Percentiles rank a stretch among this genome's conserved stretches.
These are phyloP conservation scores for Lytechinus variegatus DNA, from an alignment of 35 echinoderm and acorn worm genomes.

Conservation along the genomic window DNA sequence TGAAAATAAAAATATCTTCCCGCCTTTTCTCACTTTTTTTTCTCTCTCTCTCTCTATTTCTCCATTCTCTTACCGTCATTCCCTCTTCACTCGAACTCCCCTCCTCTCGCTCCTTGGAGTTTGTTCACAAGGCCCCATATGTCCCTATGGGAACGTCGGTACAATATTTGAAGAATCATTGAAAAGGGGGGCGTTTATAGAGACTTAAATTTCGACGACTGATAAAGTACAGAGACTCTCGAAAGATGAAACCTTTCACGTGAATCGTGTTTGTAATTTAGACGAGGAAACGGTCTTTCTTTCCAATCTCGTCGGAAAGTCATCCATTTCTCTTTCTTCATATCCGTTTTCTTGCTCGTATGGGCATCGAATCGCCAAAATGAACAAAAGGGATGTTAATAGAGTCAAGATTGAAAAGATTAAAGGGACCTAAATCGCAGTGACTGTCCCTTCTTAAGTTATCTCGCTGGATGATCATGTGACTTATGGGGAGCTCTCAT, in stretches of 20 bases:
- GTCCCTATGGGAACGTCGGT: constrained; percentile 26
- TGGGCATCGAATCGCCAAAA: not conserved
- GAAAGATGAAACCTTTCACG: not conserved
- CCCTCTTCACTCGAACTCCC: not conserved
- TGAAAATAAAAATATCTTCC: not conserved
- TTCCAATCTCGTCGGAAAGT: not conserved
- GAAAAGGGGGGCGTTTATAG: constrained; percentile 23
- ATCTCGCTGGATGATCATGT: not conserved
- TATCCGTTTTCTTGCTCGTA: not conserved
- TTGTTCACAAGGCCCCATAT: constrained; percentile 17
- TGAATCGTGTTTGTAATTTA: constrained; percentile 4
- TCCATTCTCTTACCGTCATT: not conserved
- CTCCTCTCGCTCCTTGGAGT: not conserved
- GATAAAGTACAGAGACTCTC: constrained; percentile 8
- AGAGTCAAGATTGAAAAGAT: not conserved
- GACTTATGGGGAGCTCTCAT: not conserved
- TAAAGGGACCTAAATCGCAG: not conserved
- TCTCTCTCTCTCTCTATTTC: not conserved
- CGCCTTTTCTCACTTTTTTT: not conserved
- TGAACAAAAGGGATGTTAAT: not conserved
- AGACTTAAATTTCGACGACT: constrained; percentile 21
- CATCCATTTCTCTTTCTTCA: not conserved
- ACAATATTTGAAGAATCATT: constrained; percentile 44
- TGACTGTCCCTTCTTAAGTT: not conserved
- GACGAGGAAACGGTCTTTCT: not conserved